phyloP scores from a whole-genome alignment of 2,797 vertebrate species.

The Rhinophrynus dorsalis region DNA sequence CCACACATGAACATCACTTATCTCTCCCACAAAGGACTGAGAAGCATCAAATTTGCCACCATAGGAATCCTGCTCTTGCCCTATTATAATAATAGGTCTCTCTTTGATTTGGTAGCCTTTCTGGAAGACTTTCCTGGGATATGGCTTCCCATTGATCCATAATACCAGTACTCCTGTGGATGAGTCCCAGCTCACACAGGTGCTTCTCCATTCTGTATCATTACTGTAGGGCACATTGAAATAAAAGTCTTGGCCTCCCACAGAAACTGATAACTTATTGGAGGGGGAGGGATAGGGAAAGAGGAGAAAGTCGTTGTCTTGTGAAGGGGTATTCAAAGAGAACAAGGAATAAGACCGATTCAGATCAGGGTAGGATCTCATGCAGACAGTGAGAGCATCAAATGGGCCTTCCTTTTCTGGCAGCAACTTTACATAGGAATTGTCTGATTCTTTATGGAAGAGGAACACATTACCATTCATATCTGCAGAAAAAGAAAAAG shows the following conservation, averaged over 20 bases:
- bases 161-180: not conserved
- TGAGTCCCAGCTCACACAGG: slow-evolving; percentile 21
- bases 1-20: slow-evolving; percentile 74
- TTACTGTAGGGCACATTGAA: not conserved
- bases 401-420: not conserved
- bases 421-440: not conserved
- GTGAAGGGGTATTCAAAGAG: not conserved
- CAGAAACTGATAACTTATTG: not conserved
- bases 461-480: not conserved
- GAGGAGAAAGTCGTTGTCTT: slow-evolving; percentile 19
- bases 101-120: slow-evolving; percentile 63
- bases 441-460: slow-evolving; percentile 15
- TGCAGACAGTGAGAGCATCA: not conserved
- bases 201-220: not conserved
- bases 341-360: slow-evolving; percentile 24
- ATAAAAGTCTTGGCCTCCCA: not conserved
- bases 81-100: slow-evolving; percentile 63
- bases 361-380: slow-evolving; percentile 15
- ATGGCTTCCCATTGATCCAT: slow-evolving; percentile 64
- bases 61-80: slow-evolving; percentile 72
- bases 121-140: slow-evolving; percentile 71
- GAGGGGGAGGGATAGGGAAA: not conserved
- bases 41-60: slow-evolving; percentile 58
- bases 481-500: too few relatives aligned
- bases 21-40: slow-evolving; percentile 73